Percentiles rank a stretch among this genome's conserved stretches.
Evolutionary conservation across 1,140 invertebrate genomes (phyloP).

Genomic region (Leptoteleia sp.): DNA sequence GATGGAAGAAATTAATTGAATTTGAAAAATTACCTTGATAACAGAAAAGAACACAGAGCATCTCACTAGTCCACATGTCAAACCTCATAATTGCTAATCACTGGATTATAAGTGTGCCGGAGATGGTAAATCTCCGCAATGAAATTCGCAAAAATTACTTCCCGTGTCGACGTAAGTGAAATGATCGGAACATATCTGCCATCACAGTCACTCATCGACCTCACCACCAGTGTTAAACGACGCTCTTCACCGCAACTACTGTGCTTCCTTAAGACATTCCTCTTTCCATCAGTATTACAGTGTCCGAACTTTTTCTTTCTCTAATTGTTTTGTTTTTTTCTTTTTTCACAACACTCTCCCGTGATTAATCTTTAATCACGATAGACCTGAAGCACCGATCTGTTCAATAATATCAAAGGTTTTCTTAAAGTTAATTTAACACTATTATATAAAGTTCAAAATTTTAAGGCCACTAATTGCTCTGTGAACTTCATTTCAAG

Average conservation of each 20-base stretch:
- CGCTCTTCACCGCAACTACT: constrained; percentile 48
- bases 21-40: constrained; percentile 73
- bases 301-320: constrained; percentile 10
- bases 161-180: constrained; percentile 57
- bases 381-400: constrained; percentile 9
- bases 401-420: neutral
- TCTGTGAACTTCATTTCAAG: too few relatives aligned
- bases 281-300: constrained; percentile 33
- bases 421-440: neutral
- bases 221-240: constrained; percentile 66
- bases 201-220: constrained; percentile 74
- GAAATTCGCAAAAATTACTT: constrained; percentile 60
- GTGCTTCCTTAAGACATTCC: constrained; percentile 45
- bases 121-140: constrained; percentile 25
- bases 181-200: constrained; percentile 71
- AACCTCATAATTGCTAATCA: constrained; percentile 55
- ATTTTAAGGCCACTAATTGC: too few relatives aligned
- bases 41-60: constrained; percentile 65
- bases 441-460: neutral
- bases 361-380: constrained; percentile 6
- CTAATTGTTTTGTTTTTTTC: too few relatives aligned
- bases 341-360: constrained; percentile 23
- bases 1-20: too few relatives aligned
- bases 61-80: constrained; percentile 62
- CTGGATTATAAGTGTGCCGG: constrained; percentile 33